Evolutionary conservation across 2,113 vertebrate genomes (phyloP), one percentile per base, ranked within the genome.

Genomic region (Apus apus): DNA sequence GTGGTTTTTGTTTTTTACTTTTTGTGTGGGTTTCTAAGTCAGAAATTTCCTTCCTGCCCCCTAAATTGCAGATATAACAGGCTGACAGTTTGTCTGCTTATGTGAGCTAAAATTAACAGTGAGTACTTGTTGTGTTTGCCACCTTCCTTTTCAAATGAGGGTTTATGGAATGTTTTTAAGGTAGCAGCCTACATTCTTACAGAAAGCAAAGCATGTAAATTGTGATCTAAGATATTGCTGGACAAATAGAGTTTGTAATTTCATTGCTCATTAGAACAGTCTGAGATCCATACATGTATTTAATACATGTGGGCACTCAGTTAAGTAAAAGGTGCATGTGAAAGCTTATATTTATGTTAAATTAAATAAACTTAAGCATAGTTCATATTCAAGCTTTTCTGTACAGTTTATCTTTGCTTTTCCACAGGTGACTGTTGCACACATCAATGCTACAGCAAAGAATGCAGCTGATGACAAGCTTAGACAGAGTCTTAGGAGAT

Each of bases 381-480:
- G 15, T 51, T 93, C 11, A 11, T 1, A 4, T 11, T 79, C 5
- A 30, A 20, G 7, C 25, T 48, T 50, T 79, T 67, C 32, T 50
- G 68, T 26, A 85, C 38, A 48, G 16, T 2, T 0, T 58, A 5
- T 87, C 8, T 65, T 0, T 80, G 7, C 40, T n/a, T 91, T 61
- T 78, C 73, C 45, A n/a, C 93, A 99, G 99, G 99, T 99, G 75
- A 99, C 99, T 1, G 99, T 99, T 92, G 99, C 99, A 87, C 99
- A 99, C 82, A 99, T 99, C 91, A 99, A 99, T 36, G 99, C 99
- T 77, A 99, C 99, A n/a, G 99, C 99, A 46, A 99, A 99, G 97
- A 99, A 99, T 32, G 99, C 99, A 72, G 99, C 99, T 17, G 99
- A 99, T 73, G 99, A 99, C 91, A 99, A 99, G 71, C 99, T 99